Conservation (phyloP, 2,113 vertebrate genomes). For the Ceuthmochares aereus region DNA sequence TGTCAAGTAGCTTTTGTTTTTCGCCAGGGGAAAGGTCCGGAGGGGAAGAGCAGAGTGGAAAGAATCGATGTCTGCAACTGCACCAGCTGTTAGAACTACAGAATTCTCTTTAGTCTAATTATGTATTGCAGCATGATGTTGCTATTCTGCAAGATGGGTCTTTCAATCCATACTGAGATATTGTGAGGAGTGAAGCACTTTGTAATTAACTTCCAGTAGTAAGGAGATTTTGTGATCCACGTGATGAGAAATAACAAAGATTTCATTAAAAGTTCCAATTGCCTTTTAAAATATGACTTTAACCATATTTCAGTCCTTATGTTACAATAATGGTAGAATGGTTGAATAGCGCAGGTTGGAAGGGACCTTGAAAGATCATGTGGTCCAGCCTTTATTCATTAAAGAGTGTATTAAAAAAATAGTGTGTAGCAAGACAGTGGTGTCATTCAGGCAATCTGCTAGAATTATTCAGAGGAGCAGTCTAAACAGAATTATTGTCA, state of each 20-base stretch:
- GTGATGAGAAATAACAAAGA: neutral
- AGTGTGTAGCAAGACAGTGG: neutral
- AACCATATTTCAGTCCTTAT: neutral
- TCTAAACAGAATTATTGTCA: neutral
- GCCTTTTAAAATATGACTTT: neutral
- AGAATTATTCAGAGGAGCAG: neutral
- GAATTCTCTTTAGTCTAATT: neutral
- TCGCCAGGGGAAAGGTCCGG: neutral
- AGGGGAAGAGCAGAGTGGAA: neutral
- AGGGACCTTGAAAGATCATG: neutral
- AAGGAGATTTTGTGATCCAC: neutral
- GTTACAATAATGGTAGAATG: neutral
- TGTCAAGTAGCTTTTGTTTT: neutral
- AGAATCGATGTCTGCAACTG: neutral
- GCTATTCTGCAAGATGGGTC: neutral
- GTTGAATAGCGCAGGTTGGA: neutral
- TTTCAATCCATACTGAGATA: neutral
- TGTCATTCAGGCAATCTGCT: neutral
- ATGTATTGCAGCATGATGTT: neutral
- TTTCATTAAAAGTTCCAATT: neutral
- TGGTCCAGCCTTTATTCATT: neutral
- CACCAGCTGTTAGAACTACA: neutral
- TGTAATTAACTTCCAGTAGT: neutral
- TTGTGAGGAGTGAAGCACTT: neutral
- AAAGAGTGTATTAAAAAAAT: neutral